These are phyloP conservation scores for Calyptommatus sinebrachiatus DNA, from an alignment of 2,113 vertebrate genomes.

Conservation along the genomic window DNA sequence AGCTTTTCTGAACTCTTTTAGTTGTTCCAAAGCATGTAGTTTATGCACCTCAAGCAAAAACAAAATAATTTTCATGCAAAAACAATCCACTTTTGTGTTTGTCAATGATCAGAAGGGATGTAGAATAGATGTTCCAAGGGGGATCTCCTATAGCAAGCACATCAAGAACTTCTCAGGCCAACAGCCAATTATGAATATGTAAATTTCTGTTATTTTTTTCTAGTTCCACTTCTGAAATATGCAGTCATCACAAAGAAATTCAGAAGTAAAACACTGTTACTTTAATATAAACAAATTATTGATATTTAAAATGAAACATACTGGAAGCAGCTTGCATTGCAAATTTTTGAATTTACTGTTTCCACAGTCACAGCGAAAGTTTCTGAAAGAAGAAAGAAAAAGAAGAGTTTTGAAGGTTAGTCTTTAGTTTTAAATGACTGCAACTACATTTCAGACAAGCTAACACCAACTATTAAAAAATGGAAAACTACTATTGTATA, in stretches of 20 bases:
- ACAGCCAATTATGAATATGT: background rate
- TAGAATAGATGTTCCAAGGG: background rate
- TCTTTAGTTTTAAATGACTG: background rate
- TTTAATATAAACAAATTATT: background rate
- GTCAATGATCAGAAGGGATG: background rate
- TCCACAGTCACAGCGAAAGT: conserved; percentile 95
- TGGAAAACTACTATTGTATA: background rate
- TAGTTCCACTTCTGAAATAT: background rate
- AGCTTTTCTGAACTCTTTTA: background rate
- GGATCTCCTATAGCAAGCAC: background rate
- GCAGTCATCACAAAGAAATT: no score
- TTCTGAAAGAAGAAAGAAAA: conserved; percentile 69
- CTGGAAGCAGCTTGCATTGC: conserved; percentile 84
- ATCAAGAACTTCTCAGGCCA: background rate
- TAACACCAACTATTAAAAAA: fast-evolving
- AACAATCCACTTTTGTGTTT: background rate
- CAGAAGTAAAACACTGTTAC: background rate
- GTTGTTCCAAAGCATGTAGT: background rate
- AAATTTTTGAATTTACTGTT: conserved; percentile 90
- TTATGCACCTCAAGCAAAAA: background rate
- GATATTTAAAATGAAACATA: background rate
- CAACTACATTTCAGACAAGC: fast-evolving
- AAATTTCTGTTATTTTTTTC: background rate
- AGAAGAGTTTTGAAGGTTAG: conserved; percentile 49
- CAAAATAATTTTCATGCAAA: background rate